Conservation (phyloP, 2,113 vertebrate genomes). For the Crotalus viridis region DNA sequence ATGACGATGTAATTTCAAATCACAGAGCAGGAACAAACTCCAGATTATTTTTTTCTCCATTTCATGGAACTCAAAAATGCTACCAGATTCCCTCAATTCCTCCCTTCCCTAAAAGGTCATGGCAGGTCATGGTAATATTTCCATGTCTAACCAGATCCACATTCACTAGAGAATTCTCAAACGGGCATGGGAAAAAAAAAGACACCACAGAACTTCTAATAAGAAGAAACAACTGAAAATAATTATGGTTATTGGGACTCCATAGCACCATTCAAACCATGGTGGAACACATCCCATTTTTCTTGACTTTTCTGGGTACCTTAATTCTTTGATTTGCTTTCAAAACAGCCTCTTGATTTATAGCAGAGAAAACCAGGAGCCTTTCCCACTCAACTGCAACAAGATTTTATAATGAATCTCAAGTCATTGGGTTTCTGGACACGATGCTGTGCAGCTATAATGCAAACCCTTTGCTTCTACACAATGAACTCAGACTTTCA, state of each 20-base stretch:
- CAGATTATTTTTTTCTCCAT: not conserved
- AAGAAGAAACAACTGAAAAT: not conserved
- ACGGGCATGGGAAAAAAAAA: not conserved
- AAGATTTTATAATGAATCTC: conserved; percentile 3
- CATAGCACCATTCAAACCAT: not conserved
- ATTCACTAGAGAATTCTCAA: conserved; percentile 9
- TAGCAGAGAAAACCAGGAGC: not conserved
- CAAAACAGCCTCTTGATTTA: not conserved
- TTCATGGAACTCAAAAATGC: not conserved
- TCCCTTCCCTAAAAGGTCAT: not conserved
- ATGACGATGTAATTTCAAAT: not conserved
- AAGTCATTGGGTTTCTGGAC: conserved; percentile 11
- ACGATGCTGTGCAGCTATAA: conserved; percentile 13
- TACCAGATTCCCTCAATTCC: not conserved
- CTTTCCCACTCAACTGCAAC: conserved; percentile 33
- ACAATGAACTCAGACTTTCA: conserved; percentile 28
- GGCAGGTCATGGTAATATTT: not conserved
- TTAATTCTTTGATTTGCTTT: conserved; percentile 27
- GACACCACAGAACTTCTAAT: not conserved
- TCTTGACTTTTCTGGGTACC: conserved; percentile 1
- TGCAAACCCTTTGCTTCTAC: conserved; percentile 46
- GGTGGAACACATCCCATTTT: not conserved
- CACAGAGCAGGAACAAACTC: not conserved
- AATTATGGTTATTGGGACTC: conserved; percentile 4
- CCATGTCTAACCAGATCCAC: not conserved